Percentiles rank a stretch among this genome's conserved stretches.
These are phyloP conservation scores for Vombatus ursinus DNA, from an alignment of 2,113 vertebrate genomes.

Conservation along the genomic window DNA sequence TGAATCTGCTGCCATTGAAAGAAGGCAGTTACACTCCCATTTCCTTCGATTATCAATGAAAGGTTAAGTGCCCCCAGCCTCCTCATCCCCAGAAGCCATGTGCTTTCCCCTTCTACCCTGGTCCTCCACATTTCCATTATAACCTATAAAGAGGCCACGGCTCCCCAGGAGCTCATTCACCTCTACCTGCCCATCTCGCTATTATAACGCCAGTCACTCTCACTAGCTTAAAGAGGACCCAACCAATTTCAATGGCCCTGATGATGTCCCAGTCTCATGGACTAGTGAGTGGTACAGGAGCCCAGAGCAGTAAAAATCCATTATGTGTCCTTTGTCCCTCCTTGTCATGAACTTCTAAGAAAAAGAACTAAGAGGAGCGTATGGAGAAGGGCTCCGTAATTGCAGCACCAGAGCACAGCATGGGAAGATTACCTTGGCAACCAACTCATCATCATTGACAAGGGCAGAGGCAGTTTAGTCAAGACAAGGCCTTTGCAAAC, in stretches of 20 bases:
- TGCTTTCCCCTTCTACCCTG: background rate
- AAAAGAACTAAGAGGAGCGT: conserved; percentile 81
- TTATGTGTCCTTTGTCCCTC: conserved; percentile 81
- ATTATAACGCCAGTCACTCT: conserved; percentile 58
- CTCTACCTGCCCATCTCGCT: conserved; percentile 38
- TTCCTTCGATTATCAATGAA: conserved; percentile 74
- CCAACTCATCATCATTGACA: conserved; percentile 73
- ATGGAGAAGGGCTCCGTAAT: conserved; percentile 83
- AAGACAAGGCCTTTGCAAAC: conserved; percentile 79
- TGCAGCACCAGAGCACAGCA: conserved; percentile 73
- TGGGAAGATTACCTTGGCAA: conserved; percentile 84
- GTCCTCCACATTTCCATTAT: conserved; percentile 65
- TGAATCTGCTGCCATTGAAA: conserved; percentile 57
- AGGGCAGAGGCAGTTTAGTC: conserved; percentile 78
- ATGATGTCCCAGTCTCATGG: conserved; percentile 54
- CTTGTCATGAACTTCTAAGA: conserved; percentile 82
- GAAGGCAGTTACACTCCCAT: conserved; percentile 74
- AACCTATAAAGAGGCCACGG: background rate
- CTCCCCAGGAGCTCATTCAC: conserved; percentile 11
- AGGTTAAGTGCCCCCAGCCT: conserved; percentile 71
- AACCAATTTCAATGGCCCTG: conserved; percentile 67
- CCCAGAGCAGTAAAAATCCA: conserved; percentile 79
- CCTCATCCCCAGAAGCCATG: conserved; percentile 56
- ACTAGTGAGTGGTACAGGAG: conserved; percentile 50
- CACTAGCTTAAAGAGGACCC: conserved; percentile 47